Percentiles rank a stretch among this genome's conserved stretches.
Conservation (phyloP, 2,888 invertebrate genomes). For the Diadegma fenestrale region DNA sequence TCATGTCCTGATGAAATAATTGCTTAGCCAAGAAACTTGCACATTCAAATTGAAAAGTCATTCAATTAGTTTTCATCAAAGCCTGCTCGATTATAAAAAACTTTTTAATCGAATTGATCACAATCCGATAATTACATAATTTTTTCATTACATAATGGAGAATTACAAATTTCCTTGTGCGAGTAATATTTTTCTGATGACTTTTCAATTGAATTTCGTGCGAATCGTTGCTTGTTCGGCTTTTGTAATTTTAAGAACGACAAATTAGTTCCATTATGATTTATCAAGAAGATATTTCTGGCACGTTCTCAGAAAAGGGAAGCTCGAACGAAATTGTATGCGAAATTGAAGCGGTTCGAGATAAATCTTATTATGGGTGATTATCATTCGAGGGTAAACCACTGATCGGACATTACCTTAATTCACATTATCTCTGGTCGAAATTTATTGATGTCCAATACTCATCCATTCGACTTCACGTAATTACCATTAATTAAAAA, state of each 20-base stretch:
- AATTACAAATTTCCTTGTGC: background rate
- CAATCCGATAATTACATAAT: background rate
- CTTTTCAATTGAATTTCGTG: background rate
- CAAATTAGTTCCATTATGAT: background rate
- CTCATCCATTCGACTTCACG: slow-evolving; percentile 69
- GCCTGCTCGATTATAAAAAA: background rate
- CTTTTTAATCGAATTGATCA: background rate
- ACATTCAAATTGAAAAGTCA: slow-evolving; percentile 8
- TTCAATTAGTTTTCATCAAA: slow-evolving; percentile 9
- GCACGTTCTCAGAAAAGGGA: slow-evolving; percentile 61
- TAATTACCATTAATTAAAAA: slow-evolving; percentile 18
- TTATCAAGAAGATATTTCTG: slow-evolving; percentile 43
- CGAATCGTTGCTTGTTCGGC: background rate
- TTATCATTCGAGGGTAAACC: slow-evolving; percentile 22
- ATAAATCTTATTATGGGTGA: slow-evolving; percentile 21
- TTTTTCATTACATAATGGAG: background rate
- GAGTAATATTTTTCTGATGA: background rate
- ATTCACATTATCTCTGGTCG: slow-evolving; percentile 74
- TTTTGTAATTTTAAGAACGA: background rate
- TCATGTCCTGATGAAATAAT: background rate
- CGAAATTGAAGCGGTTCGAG: slow-evolving; percentile 58
- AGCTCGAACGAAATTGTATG: slow-evolving; percentile 20
- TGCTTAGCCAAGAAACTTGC: background rate
- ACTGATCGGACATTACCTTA: slow-evolving; percentile 66
- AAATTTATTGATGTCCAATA: slow-evolving; percentile 73